A percentile compares a stretch with the other conserved stretches of the same genome.
Evolutionary conservation across 2,888 invertebrate species (phyloP).

Genomic region (Thymelicus lineola): DNA sequence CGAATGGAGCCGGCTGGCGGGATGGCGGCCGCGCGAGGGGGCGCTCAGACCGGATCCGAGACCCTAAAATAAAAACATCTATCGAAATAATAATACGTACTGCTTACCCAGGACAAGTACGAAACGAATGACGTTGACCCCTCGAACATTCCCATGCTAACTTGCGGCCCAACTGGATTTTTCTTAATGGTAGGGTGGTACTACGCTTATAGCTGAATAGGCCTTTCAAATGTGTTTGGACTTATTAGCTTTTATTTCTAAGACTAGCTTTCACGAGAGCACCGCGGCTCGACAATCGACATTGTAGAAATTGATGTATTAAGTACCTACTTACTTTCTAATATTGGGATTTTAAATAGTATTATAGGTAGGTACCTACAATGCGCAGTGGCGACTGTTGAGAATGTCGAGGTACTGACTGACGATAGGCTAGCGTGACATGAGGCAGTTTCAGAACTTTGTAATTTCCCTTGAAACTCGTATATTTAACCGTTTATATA

Average conservation of each 20-base stretch:
- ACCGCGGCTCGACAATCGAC: conserved; percentile 42
- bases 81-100: conserved; percentile 84
- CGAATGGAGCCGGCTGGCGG: conserved; percentile 50
- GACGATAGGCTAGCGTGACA: not conserved
- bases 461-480: not conserved
- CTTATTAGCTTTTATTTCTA: conserved; percentile 81
- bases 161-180: conserved; percentile 76
- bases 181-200: conserved; percentile 76
- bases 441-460: not conserved
- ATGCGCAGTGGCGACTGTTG: not conserved
- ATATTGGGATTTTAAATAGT: conserved; percentile 33
- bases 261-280: conserved; percentile 72
- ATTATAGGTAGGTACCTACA: too few relatives aligned
- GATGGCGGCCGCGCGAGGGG: conserved; percentile 68
- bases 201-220: conserved; percentile 69
- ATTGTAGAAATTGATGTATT: conserved; percentile 50
- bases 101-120: conserved; percentile 80
- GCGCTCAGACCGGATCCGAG: conserved; percentile 81
- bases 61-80: conserved; percentile 85
- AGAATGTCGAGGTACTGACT: not conserved
- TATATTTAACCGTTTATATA: not conserved
- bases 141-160: conserved; percentile 80
- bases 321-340: conserved; percentile 48
- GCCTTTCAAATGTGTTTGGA: conserved; percentile 75
- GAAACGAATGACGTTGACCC: conserved; percentile 80